These are phyloP conservation scores for Ammodytes dubius DNA, from an alignment of 2,113 vertebrate genomes.

Conservation along the genomic window DNA sequence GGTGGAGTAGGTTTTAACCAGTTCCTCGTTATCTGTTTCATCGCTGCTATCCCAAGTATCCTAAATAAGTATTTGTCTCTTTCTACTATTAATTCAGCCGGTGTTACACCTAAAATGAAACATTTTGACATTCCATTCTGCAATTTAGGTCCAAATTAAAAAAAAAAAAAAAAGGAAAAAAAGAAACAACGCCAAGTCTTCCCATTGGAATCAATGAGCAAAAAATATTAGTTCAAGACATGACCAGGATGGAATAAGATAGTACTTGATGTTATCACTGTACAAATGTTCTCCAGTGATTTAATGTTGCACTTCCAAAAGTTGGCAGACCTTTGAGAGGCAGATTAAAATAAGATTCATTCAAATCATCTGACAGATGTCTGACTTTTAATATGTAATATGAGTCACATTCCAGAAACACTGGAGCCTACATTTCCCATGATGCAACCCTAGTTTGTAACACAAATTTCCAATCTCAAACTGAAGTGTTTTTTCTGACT, in stretches of 20 bases:
- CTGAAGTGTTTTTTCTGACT: neutral
- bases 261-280: neutral
- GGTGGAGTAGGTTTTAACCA: too few species aligned
- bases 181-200: neutral
- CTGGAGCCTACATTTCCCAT: neutral
- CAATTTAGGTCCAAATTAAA: too few species aligned
- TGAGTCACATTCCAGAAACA: neutral
- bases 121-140: too few species aligned
- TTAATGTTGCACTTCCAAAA: neutral
- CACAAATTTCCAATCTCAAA: neutral
- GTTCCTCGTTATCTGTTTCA: too few species aligned
- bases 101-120: too few species aligned
- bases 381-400: neutral
- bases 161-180: too few species aligned
- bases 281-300: neutral
- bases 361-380: neutral
- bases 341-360: neutral
- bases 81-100: too few species aligned
- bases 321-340: neutral
- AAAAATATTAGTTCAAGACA: neutral
- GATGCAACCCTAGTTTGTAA: neutral
- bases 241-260: neutral
- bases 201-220: neutral
- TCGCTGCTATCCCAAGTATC: too few species aligned
- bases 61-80: too few species aligned